These are phyloP conservation scores for Channallabes apus DNA, from an alignment of 2,797 vertebrate species.

Conservation along the genomic window DNA sequence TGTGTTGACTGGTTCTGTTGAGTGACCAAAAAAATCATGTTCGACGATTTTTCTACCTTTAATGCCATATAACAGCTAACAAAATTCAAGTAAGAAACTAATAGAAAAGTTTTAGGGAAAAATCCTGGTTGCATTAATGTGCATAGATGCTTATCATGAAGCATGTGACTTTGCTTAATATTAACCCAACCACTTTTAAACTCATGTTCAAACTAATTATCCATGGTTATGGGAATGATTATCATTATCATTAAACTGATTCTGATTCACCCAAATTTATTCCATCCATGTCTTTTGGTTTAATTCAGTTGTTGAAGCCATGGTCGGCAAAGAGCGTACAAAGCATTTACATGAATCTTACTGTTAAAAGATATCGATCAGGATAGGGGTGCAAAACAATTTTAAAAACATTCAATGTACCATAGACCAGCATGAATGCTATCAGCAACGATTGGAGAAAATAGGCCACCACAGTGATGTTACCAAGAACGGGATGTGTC, in stretches of 20 bases:
- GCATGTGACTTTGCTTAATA: background rate
- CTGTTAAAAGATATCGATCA: background rate
- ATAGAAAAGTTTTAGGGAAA: background rate
- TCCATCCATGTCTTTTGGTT: background rate
- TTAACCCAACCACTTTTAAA: constrained; percentile 3
- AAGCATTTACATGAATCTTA: background rate
- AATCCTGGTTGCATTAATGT: background rate
- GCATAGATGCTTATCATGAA: too few relatives aligned
- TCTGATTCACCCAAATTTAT: background rate
- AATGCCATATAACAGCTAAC: background rate
- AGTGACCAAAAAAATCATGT: background rate
- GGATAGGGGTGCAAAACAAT: background rate
- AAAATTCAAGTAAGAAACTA: background rate
- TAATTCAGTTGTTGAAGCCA: background rate
- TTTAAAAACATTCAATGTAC: background rate
- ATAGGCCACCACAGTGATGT: background rate
- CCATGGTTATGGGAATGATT: background rate
- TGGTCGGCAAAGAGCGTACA: background rate
- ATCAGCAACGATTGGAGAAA: constrained; percentile 1
- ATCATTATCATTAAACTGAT: background rate
- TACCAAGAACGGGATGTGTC: background rate
- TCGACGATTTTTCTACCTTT: background rate
- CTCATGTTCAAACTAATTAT: background rate
- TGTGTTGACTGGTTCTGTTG: too few relatives aligned
- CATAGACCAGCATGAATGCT: background rate